phyloP scores from a whole-genome alignment of 2,888 invertebrate species.

The Macrosoma leucophasiata region DNA sequence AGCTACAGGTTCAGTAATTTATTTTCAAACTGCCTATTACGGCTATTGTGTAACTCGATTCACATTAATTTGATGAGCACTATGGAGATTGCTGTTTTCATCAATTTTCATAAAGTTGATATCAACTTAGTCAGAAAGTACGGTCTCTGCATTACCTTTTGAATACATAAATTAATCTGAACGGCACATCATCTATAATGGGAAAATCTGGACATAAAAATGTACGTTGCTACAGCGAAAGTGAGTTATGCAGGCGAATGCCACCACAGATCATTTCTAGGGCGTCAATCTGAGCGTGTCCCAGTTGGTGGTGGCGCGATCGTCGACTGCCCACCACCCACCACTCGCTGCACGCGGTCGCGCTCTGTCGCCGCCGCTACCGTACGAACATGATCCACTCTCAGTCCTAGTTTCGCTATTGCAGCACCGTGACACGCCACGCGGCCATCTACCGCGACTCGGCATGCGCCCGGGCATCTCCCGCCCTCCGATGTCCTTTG shows the following conservation, averaged over 20 bases:
- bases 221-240: slow-evolving; percentile 50
- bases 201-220: slow-evolving; percentile 26
- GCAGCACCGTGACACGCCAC: slow-evolving; percentile 26
- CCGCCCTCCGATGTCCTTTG: slow-evolving; percentile 21
- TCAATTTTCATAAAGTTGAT: no score
- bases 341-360: slow-evolving; percentile 20
- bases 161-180: no score
- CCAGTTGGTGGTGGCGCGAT: slow-evolving; percentile 19
- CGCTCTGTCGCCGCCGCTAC: slow-evolving; percentile 23
- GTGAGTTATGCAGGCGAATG: slow-evolving; percentile 42
- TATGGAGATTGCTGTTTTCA: no score
- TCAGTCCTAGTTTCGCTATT: slow-evolving; percentile 10
- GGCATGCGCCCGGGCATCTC: slow-evolving; percentile 10
- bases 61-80: no score
- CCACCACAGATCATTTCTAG: slow-evolving; percentile 48
- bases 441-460: slow-evolving; percentile 24
- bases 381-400: slow-evolving; percentile 15
- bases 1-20: no score
- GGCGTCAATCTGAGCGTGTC: slow-evolving; percentile 37
- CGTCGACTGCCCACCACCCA: slow-evolving; percentile 16
- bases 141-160: no score
- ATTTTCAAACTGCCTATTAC: no score
- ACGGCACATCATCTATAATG: neutral
- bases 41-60: no score
- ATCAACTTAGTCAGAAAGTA: no score